phyloP scores from a whole-genome alignment of 1,140 invertebrate genomes.

The Pseudomyrmex dendroicus region DNA sequence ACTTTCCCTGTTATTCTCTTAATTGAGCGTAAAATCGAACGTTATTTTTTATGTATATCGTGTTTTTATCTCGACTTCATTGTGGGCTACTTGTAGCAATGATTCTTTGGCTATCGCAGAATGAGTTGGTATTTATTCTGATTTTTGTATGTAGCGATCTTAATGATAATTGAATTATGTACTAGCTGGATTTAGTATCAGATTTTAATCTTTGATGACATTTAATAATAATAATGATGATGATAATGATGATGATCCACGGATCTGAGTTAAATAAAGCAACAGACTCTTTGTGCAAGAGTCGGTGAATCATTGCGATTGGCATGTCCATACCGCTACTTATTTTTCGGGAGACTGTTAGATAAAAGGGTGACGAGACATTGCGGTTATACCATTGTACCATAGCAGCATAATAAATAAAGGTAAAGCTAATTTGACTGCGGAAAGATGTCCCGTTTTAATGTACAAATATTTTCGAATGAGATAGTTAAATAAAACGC shows the following conservation, averaged over 20 bases:
- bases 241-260: constrained; percentile 15
- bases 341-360: constrained; percentile 72
- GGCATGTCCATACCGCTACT: constrained; percentile 64
- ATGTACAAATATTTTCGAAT: constrained; percentile 85
- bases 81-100: constrained; percentile 63
- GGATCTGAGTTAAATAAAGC: constrained; percentile 31
- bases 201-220: background rate
- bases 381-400: constrained; percentile 83
- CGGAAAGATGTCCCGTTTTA: constrained; percentile 82
- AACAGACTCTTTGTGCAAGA: constrained; percentile 47
- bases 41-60: constrained; percentile 61
- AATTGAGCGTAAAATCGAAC: constrained; percentile 58
- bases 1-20: constrained; percentile 72
- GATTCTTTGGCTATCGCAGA: constrained; percentile 68
- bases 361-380: constrained; percentile 79
- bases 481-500: constrained; percentile 83
- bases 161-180: constrained; percentile 10
- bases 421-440: constrained; percentile 82
- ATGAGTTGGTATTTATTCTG: constrained; percentile 42
- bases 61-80: constrained; percentile 67
- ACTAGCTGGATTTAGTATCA: background rate
- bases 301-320: constrained; percentile 64
- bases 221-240: background rate
- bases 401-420: constrained; percentile 82
- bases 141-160: background rate